These are phyloP conservation scores for Anas capensis DNA, from an alignment of 2,797 vertebrate genomes.

Conservation along the genomic window DNA sequence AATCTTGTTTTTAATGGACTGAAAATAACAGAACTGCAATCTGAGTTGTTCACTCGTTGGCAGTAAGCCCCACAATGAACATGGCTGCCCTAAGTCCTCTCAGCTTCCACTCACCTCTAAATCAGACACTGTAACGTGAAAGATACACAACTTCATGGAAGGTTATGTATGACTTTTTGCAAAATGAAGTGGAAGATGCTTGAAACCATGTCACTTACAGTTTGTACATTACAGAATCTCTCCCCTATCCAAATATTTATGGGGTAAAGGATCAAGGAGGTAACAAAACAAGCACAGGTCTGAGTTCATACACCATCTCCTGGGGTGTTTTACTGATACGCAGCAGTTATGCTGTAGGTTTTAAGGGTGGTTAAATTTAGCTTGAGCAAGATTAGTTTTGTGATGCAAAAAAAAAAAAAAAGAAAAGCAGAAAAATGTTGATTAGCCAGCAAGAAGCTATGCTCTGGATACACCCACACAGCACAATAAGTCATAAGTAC, in stretches of 20 bases:
- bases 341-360: not conserved
- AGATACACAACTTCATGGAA: not conserved
- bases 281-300: not conserved
- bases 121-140: fast-evolving
- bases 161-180: not conserved
- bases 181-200: fast-evolving
- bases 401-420: not conserved
- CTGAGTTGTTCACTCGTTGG: fast-evolving
- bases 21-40: not conserved
- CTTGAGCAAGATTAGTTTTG: not conserved
- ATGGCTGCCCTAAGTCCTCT: not conserved
- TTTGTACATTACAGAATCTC: fast-evolving
- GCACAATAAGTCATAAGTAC: not conserved
- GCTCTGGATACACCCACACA: not conserved
- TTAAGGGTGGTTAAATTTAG: not conserved
- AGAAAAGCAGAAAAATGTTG: not conserved
- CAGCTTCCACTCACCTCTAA: not conserved
- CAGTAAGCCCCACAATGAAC: not conserved
- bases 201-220: not conserved
- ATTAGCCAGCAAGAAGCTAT: not conserved
- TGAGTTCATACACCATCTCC: not conserved
- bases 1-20: not conserved
- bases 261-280: not conserved
- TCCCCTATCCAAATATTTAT: not conserved
- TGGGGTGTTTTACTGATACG: not conserved